Evolutionary conservation across 2,888 invertebrate species (phyloP), one percentile per base, ranked within the genome.

Genomic region (Gastrophysa polygoni): DNA sequence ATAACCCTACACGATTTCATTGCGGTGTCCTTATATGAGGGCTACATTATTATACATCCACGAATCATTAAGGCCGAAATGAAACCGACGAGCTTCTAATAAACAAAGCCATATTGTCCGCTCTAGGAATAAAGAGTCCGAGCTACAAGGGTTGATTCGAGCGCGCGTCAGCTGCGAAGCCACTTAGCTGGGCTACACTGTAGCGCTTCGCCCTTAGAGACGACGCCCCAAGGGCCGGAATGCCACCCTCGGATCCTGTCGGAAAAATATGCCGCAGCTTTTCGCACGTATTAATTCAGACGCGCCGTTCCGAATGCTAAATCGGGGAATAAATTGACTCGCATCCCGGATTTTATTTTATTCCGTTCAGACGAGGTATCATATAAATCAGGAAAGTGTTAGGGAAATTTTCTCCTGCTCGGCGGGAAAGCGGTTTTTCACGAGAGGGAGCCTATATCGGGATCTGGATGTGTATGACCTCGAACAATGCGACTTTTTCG

Each of bases 111-210:
- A 54, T 50, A 51, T 62, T 55, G 61, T 67, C 74, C 73, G 72
- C 75, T 73, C 68, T 54, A 28, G 57, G 64, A 57, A 69, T 67
- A 71, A 70, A 54, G 61, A 68, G 67, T 66, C 68, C 71, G 67
- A 59, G 71, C 72, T 73, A 75, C 73, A 76, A 76, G 78, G 78
- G 77, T 76, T 75, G 76, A 75, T 74, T 75, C 75, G 74, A 74
- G 69, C 66, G 57, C 81, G 84, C 85, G 85, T 85, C 85, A 85
- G 83, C 84, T 85, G 85, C 82, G 79, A 77, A 80, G 79, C 83
- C 84, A 84, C 85, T 85, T 85, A 80, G 82, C 82, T 70, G 62
- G 73, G 76, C 73, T 72, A 71, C 67, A 71, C 72, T 69, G 73
- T 72, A 64, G 58, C 73, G 71, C n/a, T n/a, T n/a, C n/a, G 67